phyloP scores from a whole-genome alignment of 2,113 vertebrate genomes.

The Gallinago undulata region DNA sequence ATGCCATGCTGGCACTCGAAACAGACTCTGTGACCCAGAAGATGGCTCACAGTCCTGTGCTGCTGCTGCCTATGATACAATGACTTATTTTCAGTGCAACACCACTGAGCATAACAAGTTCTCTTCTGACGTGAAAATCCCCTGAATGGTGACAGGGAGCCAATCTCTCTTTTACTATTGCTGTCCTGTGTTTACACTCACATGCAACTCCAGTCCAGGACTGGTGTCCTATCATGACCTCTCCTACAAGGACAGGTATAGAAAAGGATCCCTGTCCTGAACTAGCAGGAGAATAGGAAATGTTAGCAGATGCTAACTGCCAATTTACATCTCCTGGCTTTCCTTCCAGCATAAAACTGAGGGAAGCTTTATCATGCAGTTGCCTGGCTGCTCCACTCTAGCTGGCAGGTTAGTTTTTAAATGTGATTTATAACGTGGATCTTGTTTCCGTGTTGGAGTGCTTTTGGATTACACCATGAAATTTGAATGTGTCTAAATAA shows the following conservation, averaged over 20 bases:
- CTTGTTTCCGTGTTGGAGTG: constrained; percentile 38
- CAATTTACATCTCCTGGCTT: background rate
- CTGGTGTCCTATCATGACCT: background rate
- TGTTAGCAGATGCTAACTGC: background rate
- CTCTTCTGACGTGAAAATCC: background rate
- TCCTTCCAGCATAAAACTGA: background rate
- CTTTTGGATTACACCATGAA: constrained; percentile 55
- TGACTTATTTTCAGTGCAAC: constrained; percentile 22
- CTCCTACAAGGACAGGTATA: background rate
- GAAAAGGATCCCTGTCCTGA: background rate
- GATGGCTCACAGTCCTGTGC: background rate
- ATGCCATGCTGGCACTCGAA: background rate
- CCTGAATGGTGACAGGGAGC: background rate
- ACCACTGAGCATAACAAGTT: background rate
- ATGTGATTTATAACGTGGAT: constrained; percentile 39
- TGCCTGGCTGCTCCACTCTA: background rate
- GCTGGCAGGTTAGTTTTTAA: constrained; percentile 6
- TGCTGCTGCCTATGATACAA: background rate
- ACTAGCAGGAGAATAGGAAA: background rate
- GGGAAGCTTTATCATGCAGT: background rate
- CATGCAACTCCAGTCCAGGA: background rate
- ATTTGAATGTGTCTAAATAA: constrained; percentile 63
- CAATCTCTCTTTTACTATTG: background rate
- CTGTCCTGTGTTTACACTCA: background rate
- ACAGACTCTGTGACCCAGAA: constrained; percentile 15